Conservation (phyloP, 92 coral and sea anemone genomes). For the Bergia sp. region DNA sequence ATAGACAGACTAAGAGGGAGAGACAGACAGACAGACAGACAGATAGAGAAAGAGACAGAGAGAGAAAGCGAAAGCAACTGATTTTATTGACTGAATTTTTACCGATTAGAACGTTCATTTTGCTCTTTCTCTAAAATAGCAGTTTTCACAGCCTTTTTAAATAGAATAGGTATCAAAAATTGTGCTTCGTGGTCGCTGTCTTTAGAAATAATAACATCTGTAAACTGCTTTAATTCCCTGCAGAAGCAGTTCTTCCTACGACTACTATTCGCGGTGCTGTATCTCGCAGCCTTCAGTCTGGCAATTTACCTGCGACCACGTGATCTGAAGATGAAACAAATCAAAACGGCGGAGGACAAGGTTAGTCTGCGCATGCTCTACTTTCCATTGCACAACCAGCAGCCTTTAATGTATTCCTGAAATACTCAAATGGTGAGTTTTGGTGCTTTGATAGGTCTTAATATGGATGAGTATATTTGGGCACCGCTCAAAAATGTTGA, state of each 20-base stretch:
- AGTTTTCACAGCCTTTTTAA: too few species aligned
- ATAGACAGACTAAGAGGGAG: too few species aligned
- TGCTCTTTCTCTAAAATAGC: too few species aligned
- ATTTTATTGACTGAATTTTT: too few species aligned
- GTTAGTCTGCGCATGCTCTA: slow-evolving; percentile 43
- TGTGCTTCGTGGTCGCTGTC: not conserved
- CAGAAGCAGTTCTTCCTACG: slow-evolving; percentile 78
- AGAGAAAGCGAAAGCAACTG: too few species aligned
- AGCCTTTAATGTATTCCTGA: not conserved
- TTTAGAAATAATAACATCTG: not conserved
- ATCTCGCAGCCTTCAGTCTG: slow-evolving; percentile 70
- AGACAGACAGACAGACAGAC: too few species aligned
- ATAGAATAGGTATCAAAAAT: not conserved
- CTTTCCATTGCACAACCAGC: not conserved
- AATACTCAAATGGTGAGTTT: not conserved
- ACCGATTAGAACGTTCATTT: too few species aligned
- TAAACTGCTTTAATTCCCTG: not conserved
- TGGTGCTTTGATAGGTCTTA: not conserved
- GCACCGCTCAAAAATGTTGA: too few species aligned
- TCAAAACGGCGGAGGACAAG: slow-evolving; percentile 54
- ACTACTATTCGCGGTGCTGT: slow-evolving; percentile 70
- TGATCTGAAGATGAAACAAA: slow-evolving; percentile 55
- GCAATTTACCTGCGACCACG: slow-evolving; percentile 80
- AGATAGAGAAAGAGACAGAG: too few species aligned
- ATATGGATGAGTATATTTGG: not conserved